Base-by-base conservation (phyloP, 35 echinoderm and acorn worm genomes). In the Anneissia japonica region DNA sequence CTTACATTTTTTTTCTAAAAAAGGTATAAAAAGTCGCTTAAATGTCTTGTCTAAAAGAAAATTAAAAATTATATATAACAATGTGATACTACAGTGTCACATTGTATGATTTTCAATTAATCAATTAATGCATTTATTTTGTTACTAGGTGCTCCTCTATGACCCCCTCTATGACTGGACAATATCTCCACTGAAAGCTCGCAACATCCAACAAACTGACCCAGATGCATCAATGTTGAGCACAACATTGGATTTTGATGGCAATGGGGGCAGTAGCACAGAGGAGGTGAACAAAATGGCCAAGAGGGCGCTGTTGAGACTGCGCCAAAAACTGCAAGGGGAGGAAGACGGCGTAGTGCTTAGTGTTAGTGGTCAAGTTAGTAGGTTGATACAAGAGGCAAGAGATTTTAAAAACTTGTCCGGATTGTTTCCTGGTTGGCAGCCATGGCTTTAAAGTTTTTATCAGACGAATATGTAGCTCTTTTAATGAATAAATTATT, bases 101-200 rank as follows among this genome's bases (percentile, higher is more conserved):
- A n/a, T n/a, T n/a, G n/a, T n/a, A n/a, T n/a, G n/a, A n/a, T n/a
- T n/a, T n/a, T n/a, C n/a, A n/a, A n/a, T n/a, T n/a, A n/a, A n/a
- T n/a, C n/a, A n/a, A n/a, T n/a, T n/a, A n/a, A n/a, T n/a, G n/a
- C n/a, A n/a, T n/a, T n/a, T 64, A 16, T 64, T 9, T 88, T 19
- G n/a, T 34, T 46, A 40, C 23, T 74, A 97, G 95, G 95, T 97
- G 10, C 86, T 97, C 31, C 83, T 97, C 21, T 97, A 97, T 72
- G 95, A 97, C 36, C 95, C 95, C 11, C 82, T 97, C 0, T 97
- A 93, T 76, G 89, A 84, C 43, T 97, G 95, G 95, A 97, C 95
- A 46, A 93, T 97, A 89, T 97, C 91, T 2, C 89, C 95, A 29
- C 21, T 77, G 10, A 91, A 93, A 81, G 95, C 91, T 83, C 87